Evolutionary conservation across 2,888 invertebrate genomes (phyloP).

Genomic region (Anthrax anthrax): DNA sequence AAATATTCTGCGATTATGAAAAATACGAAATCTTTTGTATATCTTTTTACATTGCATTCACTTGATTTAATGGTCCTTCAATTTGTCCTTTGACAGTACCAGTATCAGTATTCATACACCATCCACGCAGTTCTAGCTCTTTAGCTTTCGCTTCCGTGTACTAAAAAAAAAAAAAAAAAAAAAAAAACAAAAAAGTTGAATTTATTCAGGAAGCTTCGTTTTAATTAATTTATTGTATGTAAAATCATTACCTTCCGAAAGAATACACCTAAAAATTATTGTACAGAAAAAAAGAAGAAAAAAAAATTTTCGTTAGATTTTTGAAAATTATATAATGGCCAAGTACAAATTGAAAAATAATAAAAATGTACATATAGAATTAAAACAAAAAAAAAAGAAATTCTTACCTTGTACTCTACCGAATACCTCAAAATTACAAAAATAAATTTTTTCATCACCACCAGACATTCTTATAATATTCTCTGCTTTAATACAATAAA

Average conservation of each 20-base stretch:
- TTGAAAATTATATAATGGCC: too few species aligned
- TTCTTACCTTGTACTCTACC: constrained; percentile 14
- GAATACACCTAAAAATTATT: constrained; percentile 28
- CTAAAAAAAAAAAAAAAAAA: constrained; percentile 23
- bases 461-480: too few species aligned
- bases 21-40: not conserved
- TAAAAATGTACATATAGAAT: not conserved
- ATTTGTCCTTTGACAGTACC: constrained; percentile 49
- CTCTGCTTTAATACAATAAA: too few species aligned
- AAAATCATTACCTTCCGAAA: constrained; percentile 31
- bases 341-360: not conserved
- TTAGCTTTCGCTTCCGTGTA: constrained; percentile 44
- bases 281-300: not conserved
- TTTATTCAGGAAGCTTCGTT: too few species aligned
- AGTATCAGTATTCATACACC: constrained; percentile 50
- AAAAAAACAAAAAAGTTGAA: not conserved
- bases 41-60: constrained; percentile 46
- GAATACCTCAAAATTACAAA: not conserved
- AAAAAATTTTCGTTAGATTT: not conserved
- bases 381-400: not conserved
- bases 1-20: constrained; percentile 14
- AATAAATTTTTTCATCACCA: not conserved
- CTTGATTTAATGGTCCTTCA: constrained; percentile 39
- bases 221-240: too few species aligned
- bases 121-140: constrained; percentile 43